Percentiles rank a stretch among this genome's conserved stretches.
Conservation (phyloP, 2,113 vertebrate genomes). For the Boulengeromyrus knoepffleri region DNA sequence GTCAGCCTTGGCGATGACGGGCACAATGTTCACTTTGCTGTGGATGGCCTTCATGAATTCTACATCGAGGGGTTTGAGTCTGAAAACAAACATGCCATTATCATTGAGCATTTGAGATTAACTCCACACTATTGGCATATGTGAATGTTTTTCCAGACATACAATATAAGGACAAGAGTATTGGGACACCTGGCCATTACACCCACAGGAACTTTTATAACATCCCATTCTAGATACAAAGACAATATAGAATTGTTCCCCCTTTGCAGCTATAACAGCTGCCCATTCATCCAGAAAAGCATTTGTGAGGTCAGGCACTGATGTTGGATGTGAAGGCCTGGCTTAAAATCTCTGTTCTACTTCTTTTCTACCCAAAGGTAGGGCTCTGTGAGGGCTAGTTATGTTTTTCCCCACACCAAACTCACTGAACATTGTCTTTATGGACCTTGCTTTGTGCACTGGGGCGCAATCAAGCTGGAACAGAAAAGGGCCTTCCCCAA, state of each 20-base stretch:
- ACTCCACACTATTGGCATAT: background rate
- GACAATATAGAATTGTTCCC: background rate
- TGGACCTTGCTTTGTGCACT: background rate
- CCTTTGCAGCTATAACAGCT: background rate
- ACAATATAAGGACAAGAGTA: background rate
- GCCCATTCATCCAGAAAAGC: background rate
- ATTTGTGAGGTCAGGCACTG: background rate
- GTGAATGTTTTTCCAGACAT: background rate
- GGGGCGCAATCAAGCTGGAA: background rate
- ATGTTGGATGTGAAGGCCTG: background rate
- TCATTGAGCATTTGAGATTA: background rate
- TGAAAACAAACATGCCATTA: conserved; percentile 30
- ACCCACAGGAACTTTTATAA: background rate
- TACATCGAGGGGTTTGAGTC: conserved; percentile 78
- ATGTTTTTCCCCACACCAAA: background rate
- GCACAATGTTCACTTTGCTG: conserved; percentile 85
- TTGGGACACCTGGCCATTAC: background rate
- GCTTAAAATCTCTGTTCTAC: background rate
- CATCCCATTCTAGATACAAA: background rate
- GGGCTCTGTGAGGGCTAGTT: background rate
- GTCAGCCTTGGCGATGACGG: conserved; percentile 83
- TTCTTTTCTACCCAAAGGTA: background rate
- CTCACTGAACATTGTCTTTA: background rate
- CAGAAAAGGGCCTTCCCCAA: background rate
- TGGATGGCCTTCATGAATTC: conserved; percentile 88